Conservation (phyloP, 1,140 invertebrate species). For the Drosophila varians region DNA sequence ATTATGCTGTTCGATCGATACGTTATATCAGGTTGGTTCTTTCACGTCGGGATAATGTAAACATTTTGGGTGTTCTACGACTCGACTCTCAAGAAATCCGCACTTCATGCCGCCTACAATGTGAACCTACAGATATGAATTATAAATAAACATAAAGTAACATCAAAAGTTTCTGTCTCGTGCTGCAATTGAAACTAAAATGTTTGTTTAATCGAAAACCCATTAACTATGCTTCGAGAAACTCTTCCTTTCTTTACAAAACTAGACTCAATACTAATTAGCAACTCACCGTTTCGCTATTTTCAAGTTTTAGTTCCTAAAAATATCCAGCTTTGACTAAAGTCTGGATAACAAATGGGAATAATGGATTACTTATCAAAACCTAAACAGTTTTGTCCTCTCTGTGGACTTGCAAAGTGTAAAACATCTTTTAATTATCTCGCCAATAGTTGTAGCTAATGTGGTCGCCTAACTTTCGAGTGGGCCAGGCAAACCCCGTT, state of each 20-base stretch:
- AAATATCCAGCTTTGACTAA: no score
- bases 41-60: not conserved
- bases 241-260: no score
- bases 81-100: not conserved
- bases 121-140: not conserved
- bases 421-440: slow-evolving; percentile 36
- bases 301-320: no score
- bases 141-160: not conserved
- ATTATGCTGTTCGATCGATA: slow-evolving; percentile 81
- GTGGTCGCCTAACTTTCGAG: slow-evolving; percentile 17
- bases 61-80: slow-evolving; percentile 3
- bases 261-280: no score
- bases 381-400: not conserved
- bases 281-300: no score
- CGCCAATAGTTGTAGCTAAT: not conserved
- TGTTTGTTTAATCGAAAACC: no score
- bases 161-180: no score
- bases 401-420: not conserved
- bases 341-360: no score
- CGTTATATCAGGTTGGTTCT: slow-evolving; percentile 78
- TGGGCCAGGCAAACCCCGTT: slow-evolving; percentile 7
- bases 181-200: no score
- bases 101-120: not conserved
- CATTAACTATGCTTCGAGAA: no score
- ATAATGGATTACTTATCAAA: no score